Conservation (phyloP, 2,888 invertebrate species). For the Endomychus coccineus region DNA sequence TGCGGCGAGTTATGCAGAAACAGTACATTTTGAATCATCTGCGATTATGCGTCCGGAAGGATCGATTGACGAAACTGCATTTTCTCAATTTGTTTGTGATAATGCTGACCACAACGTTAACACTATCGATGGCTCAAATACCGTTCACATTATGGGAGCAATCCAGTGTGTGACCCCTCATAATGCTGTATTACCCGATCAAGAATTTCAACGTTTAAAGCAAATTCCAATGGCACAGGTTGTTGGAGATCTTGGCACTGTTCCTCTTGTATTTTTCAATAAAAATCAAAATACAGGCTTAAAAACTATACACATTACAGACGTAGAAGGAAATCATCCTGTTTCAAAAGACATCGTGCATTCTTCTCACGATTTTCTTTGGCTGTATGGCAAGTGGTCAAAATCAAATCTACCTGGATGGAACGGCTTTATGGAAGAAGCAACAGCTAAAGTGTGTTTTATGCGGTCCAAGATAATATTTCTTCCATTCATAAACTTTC, state of each 20-base stretch:
- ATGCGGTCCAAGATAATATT: not conserved
- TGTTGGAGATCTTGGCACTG: conserved; percentile 15
- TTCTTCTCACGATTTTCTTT: conserved; percentile 18
- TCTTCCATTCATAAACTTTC: conserved; percentile 17
- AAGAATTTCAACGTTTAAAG: conserved; percentile 5
- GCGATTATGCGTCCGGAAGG: conserved; percentile 17
- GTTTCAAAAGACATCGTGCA: conserved; percentile 21
- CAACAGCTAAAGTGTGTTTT: not conserved
- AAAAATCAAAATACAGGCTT: conserved; percentile 20
- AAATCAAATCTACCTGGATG: conserved; percentile 16
- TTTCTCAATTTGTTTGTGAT: conserved; percentile 17
- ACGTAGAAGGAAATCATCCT: conserved; percentile 18
- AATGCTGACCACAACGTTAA: conserved; percentile 17
- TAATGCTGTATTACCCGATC: conserved; percentile 6
- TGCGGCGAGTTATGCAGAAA: conserved; percentile 24
- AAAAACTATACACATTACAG: conserved; percentile 19
- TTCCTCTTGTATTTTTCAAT: conserved; percentile 17
- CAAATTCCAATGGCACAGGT: conserved; percentile 16
- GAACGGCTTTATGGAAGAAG: too few species aligned
- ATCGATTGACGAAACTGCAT: conserved; percentile 2
- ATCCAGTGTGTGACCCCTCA: conserved; percentile 13
- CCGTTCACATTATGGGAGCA: conserved; percentile 12
- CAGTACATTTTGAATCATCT: conserved; percentile 21
- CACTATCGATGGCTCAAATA: not conserved
- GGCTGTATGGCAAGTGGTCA: conserved; percentile 21